Base-by-base conservation (phyloP, 2,113 vertebrate genomes). In the Sciurus niger region DNA sequence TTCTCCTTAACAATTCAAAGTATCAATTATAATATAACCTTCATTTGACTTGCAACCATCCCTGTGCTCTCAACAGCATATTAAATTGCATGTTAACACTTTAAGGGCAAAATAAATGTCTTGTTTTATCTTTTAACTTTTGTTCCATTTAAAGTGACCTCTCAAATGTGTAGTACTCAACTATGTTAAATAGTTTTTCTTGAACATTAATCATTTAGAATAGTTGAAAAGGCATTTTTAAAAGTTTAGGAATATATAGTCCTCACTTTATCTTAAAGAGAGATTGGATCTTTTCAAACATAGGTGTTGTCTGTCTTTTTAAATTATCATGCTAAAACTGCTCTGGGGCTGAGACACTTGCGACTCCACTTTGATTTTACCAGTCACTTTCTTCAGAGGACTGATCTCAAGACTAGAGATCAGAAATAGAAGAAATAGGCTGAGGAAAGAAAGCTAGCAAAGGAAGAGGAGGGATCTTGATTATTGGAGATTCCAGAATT, bases 21-120 rank as follows among this genome's bases (percentile, higher is more conserved):
- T 90, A 96, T 92, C 97, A 98, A 97, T 98, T 98, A 97, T 51
- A 98, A 93, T 53, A 90, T 25, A 94, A 98, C 98, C 98, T 98
- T 98, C 96, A 98, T 95, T 94, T 97, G 97, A 94, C 96, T 98
- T 97, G 84, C 86, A 22, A 14, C 82, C 90, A 92, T 89, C 73
- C 97, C 58, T 72, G 70, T 94, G 97, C 90, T 93, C 95, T 98
- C 88, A 93, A 90, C 65, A 95, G 89, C 58, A 93, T 92, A 90
- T 4, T 97, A 94, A 96, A 97, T 94, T 97, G 96, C 89, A 76
- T 90, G 95, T 89, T 97, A 98, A 96, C 87, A 95, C 76, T 95
- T 97, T 96, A 8, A 97, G 92, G 95, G 89, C 90, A 98, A 98
- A 98, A 97, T 84, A 96, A 95, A 96, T 95, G 77, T 86, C 63